These are phyloP conservation scores for Molossus alvarezi DNA, from an alignment of 2,797 vertebrate genomes.

Conservation along the genomic window DNA sequence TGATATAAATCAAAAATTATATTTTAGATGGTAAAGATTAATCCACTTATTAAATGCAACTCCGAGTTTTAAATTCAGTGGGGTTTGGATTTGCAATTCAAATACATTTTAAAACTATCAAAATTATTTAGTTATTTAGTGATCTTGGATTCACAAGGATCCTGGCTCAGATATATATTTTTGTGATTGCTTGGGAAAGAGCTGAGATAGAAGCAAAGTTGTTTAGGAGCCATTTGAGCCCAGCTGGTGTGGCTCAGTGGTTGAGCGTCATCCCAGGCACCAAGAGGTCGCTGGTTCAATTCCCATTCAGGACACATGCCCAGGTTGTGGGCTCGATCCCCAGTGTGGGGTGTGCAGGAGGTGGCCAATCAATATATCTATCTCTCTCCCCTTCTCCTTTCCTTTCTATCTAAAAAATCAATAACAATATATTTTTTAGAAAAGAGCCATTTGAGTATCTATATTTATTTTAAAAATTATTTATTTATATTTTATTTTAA, in stretches of 20 bases:
- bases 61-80: neutral
- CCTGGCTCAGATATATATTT: neutral
- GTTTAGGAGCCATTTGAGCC: neutral
- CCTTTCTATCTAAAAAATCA: no score
- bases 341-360: no score
- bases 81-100: neutral
- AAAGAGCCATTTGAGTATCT: neutral
- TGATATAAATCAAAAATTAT: constrained; percentile 68
- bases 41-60: constrained; percentile 22
- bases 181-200: neutral
- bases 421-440: no score
- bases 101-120: neutral
- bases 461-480: neutral
- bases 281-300: no score
- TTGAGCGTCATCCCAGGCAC: no score
- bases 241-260: no score
- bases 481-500: neutral
- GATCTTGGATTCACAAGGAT: neutral
- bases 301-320: no score
- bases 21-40: neutral
- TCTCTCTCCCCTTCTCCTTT: no score
- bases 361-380: no score
- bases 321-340: no score
- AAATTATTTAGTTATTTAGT: constrained; percentile 30
- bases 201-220: neutral